Base-by-base conservation (phyloP, 2,113 vertebrate species). In the Hippocampus abdominalis region DNA sequence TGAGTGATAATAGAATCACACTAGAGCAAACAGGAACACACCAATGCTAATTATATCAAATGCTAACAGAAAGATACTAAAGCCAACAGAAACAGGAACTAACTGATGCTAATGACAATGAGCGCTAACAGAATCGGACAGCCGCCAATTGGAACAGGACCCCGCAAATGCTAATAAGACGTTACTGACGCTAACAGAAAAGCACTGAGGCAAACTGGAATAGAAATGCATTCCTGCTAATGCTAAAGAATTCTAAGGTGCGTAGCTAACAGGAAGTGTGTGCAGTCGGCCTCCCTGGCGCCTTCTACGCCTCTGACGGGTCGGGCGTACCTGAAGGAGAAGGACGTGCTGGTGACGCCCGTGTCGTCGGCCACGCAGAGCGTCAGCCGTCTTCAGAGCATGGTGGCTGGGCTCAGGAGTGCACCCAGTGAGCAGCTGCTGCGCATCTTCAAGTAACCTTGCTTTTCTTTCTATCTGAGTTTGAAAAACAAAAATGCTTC, bases 271-370 rank as follows among this genome's bases (percentile, higher is more conserved):
- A 5, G 62, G 20, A 42, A 39, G 20, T n/a, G 0, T 70, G 1
- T 46, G 1, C 74, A 89, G 87, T 73, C 85, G 0, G 83, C 60
- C 29, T 94, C 93, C 1, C 94, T 99, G 74, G 93, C 95, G 8
- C 97, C 97, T 69, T 97, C 96, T 67, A 99, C 97, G 2, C 97
- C 97, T 0, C 91, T 99, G 76, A 99, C 97, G 0, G 97, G 97
- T 7, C 94, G 95, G 0, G 88, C 92, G 0, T 99, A 98, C 91
- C 92, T 99, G 74, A 93, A 92, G 65, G 97, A 99, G 79, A 96
- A 99, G 87, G 96, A 98, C 74, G 82, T 92, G 29, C 86, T 91
- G 0, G 90, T 94, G 81, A 98, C 97, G 16, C 97, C 97, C 0
- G 95, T 99, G 29, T 96, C 97, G 56, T 95, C 94, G 0, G 97